A percentile compares a stretch with the other conserved stretches of the same genome.
Evolutionary conservation across 2,113 vertebrate species (phyloP).

Genomic region (Orcinus orca): DNA sequence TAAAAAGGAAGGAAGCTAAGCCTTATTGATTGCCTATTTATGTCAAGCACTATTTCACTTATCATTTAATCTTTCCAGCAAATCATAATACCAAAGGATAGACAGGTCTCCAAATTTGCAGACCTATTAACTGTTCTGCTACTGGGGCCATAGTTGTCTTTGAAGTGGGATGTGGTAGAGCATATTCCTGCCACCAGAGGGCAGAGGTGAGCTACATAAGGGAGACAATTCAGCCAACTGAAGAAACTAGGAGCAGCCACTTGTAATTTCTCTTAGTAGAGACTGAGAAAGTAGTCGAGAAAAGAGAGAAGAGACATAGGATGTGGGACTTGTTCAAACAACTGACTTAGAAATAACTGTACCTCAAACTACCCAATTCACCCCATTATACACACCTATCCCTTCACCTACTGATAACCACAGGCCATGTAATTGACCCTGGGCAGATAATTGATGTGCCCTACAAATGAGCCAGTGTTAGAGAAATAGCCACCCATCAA

Average conservation of each 20-base stretch:
- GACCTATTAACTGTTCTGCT: background rate
- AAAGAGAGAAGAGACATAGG: background rate
- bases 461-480: background rate
- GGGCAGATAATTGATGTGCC: background rate
- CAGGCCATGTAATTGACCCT: background rate
- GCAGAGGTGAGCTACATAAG: background rate
- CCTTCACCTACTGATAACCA: background rate
- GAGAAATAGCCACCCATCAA: background rate
- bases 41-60: background rate
- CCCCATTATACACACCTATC: background rate
- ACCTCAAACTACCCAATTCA: background rate
- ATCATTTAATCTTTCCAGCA: constrained; percentile 23
- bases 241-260: background rate
- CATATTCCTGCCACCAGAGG: constrained; percentile 39
- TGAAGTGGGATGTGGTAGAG: background rate
- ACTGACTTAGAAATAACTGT: background rate
- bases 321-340: background rate
- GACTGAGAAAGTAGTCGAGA: background rate
- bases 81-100: background rate
- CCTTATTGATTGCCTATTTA: background rate
- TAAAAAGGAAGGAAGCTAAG: background rate
- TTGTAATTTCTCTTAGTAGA: background rate
- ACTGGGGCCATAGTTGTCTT: background rate
- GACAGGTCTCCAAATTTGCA: background rate
- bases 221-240: background rate